These are phyloP conservation scores for Microtus richardsoni DNA, from an alignment of 2,113 vertebrate species.

Conservation along the genomic window DNA sequence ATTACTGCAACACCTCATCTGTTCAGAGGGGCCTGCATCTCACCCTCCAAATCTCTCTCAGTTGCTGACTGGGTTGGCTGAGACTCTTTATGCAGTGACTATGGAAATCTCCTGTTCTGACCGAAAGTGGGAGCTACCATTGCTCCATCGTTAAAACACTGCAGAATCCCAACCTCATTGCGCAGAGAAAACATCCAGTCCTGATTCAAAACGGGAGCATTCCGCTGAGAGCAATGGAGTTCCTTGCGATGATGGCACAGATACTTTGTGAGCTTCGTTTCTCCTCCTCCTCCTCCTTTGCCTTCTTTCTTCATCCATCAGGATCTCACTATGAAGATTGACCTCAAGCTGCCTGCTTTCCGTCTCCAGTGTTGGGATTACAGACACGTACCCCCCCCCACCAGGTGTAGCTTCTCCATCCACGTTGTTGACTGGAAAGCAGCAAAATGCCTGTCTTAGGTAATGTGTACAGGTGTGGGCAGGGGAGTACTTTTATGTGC, in stretches of 20 bases:
- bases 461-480: background rate
- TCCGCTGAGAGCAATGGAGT: background rate
- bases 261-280: background rate
- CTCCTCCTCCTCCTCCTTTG: background rate
- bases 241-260: background rate
- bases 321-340: background rate
- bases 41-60: background rate
- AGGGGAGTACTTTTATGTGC: background rate
- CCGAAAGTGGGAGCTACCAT: background rate
- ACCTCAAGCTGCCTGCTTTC: background rate
- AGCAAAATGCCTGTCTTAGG: background rate
- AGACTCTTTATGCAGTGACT: background rate
- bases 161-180: background rate
- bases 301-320: background rate
- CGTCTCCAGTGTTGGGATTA: background rate
- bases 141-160: background rate
- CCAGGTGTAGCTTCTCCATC: background rate
- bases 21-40: background rate
- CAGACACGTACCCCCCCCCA: background rate
- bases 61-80: background rate
- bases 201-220: background rate
- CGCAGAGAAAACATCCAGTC: background rate
- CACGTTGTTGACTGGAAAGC: background rate
- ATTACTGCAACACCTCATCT: background rate
- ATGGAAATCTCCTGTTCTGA: background rate